Evolutionary conservation across 1,140 invertebrate species (phyloP).

Genomic region (Dendrolimus punctatus): DNA sequence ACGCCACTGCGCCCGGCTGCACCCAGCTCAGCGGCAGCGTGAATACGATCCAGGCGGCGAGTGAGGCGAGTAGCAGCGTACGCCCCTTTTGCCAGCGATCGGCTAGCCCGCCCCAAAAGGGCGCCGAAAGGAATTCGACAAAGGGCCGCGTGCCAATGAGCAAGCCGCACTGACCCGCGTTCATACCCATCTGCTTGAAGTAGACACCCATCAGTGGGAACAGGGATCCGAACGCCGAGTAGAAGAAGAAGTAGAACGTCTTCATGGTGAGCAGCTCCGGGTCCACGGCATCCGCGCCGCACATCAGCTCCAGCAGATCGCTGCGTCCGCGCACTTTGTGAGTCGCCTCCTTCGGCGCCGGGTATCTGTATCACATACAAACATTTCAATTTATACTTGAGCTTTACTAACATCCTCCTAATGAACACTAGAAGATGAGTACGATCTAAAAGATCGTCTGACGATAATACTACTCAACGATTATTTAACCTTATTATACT

Average conservation of each 20-base stretch:
- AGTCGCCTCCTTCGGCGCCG: slow-evolving; percentile 88
- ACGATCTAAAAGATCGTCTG: too few relatives aligned
- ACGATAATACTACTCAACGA: too few relatives aligned
- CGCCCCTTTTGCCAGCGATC: slow-evolving; percentile 92
- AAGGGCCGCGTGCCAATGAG: slow-evolving; percentile 95
- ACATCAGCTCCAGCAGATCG: slow-evolving; percentile 87
- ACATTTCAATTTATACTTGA: background rate
- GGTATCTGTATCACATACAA: slow-evolving; percentile 70
- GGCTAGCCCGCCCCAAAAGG: slow-evolving; percentile 97
- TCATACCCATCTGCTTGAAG: slow-evolving; percentile 99
- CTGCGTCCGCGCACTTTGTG: slow-evolving; percentile 90
- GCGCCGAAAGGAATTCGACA: slow-evolving; percentile 97
- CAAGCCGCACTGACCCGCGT: slow-evolving; percentile 93
- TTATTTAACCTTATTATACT: too few relatives aligned
- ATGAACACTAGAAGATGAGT: too few relatives aligned
- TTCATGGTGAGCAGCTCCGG: slow-evolving; percentile 94
- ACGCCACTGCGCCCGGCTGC: slow-evolving; percentile 92
- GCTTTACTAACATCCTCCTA: too few relatives aligned
- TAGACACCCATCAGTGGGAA: slow-evolving; percentile 99
- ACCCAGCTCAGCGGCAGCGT: slow-evolving; percentile 96
- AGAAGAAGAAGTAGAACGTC: slow-evolving; percentile 99
- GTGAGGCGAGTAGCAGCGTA: slow-evolving; percentile 89
- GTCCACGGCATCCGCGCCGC: slow-evolving; percentile 83
- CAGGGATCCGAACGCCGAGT: slow-evolving; percentile 97
- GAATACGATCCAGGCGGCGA: slow-evolving; percentile 96